Evolutionary conservation across 2,797 vertebrate species (phyloP), one percentile per base, ranked within the genome.

Genomic region (Mus spretus): DNA sequence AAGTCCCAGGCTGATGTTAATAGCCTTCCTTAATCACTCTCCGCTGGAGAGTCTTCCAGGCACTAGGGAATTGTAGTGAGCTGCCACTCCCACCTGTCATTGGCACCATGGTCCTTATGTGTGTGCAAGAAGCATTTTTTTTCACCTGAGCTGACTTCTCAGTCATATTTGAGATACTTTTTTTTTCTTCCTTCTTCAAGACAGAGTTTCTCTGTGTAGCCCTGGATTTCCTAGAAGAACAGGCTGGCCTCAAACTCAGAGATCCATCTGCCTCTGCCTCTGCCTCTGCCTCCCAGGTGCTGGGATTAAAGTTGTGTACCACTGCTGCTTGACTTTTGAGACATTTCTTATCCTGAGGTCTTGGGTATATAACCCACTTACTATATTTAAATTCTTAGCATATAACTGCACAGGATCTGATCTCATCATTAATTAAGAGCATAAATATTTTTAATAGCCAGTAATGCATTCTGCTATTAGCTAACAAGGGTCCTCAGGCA

Each of bases 361-460:
- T 92, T 17, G 67, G n/a, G 81, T 40, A 94, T 63, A 78, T 78
- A 90, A 65, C 86, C 57, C n/a, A 57, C n/a, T 94, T 65, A 83
- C 67, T 87, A 34, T 91, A 91, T 91, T 96, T 92, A 89, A 95
- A 93, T 92, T 93, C 79, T 96, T 91, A 86, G 84, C 67, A 24
- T 96, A 37, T 84, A 84, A 93, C 44, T 82, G 47, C 57, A 61
- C 22, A 90, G 93, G 37, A 75, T 90, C 88, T 97, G 93, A 97
- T 67, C 26, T 97, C 79, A 91, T 91, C 57, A 59, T 85, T 90
- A 94, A 96, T 96, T 94, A 96, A 90, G 67, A 89, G 75, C 15
- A 74, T 63, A 86, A 83, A 86, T 96, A 94, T 87, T 97, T 92
- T 47, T 90, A 92, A 83, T 15, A 92, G 94, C 44, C 50, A 17